A percentile compares a stretch with the other conserved stretches of the same genome.
These are phyloP conservation scores for Tipula helvola DNA, from an alignment of 2,888 invertebrate species.

Conservation along the genomic window DNA sequence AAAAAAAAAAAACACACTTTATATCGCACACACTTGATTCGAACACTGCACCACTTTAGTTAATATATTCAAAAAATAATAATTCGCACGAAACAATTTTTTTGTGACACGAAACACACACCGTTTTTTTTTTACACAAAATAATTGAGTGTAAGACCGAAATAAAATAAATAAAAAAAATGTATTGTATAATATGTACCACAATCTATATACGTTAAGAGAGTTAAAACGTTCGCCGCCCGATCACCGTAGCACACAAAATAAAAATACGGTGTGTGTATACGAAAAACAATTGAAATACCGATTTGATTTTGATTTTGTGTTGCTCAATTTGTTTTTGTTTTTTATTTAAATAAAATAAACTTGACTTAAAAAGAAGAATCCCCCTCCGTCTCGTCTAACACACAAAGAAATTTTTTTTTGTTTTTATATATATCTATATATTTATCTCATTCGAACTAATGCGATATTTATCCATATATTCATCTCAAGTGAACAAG, in stretches of 20 bases:
- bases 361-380: not conserved
- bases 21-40: too few relatives aligned
- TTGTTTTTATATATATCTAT: not conserved
- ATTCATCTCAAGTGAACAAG: not conserved
- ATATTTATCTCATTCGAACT: not conserved
- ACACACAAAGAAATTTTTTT: not conserved
- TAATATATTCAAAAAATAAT: too few relatives aligned
- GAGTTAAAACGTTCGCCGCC: not conserved
- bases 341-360: not conserved
- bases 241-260: not conserved
- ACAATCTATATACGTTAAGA: too few relatives aligned
- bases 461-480: not conserved
- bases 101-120: too few relatives aligned
- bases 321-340: not conserved
- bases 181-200: too few relatives aligned
- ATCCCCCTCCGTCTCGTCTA: not conserved
- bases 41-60: too few relatives aligned
- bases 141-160: not conserved
- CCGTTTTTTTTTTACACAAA: too few relatives aligned
- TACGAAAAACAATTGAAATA: not conserved
- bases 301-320: not conserved
- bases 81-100: not conserved
- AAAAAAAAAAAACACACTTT: not conserved
- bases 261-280: conserved; percentile 4
- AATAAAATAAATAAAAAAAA: not conserved